Evolutionary conservation across 1,140 invertebrate genomes (phyloP), one percentile per base, ranked within the genome.

Genomic region (Temnothorax curvispinosus): DNA sequence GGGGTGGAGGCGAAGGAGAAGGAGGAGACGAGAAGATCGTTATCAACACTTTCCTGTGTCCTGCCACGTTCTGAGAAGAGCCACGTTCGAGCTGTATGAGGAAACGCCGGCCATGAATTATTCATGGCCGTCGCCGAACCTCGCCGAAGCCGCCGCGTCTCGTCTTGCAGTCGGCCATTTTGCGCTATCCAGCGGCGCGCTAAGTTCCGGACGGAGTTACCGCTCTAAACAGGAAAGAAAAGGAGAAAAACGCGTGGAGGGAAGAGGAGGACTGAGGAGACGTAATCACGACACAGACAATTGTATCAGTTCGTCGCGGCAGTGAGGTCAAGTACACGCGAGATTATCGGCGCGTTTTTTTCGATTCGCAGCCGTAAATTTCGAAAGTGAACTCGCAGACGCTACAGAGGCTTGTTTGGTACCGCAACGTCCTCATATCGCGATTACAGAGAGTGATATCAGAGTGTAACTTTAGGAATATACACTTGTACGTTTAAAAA

Each of bases 61-160:
- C 94, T 95, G 93, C 93, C 92, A 94, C 93, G 93, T 95, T 95
- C 94, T 94, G 90, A 95, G 94, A 95, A 95, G 94, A 94, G 90
- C 91, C 93, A 81, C 80, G 67, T 93, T 92, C 92, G 90, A 92
- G 92, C 89, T 92, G 93, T 94, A 94, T 94, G 94, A 95, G 94
- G 95, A 95, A 95, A 95, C 92, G 91, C 81, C 91, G 93, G 91
- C 88, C 94, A 95, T 95, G 95, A 95, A 95, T 95, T 86, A 95
- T 95, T 95, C 94, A 95, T 93, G 87, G 87, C n/a, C 91, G 92
- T 95, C 95, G 93, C 92, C 93, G 93, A 95, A 95, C 93, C 91
- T 56, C 80, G 67, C 75, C 75, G 41, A 77, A 77, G 74, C 56
- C 74, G 35, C 56, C 64, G 50, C 56, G 60, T 38, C 84, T 41